These are phyloP conservation scores for Gallinago media DNA, from an alignment of 2,113 vertebrate genomes.

Conservation along the genomic window DNA sequence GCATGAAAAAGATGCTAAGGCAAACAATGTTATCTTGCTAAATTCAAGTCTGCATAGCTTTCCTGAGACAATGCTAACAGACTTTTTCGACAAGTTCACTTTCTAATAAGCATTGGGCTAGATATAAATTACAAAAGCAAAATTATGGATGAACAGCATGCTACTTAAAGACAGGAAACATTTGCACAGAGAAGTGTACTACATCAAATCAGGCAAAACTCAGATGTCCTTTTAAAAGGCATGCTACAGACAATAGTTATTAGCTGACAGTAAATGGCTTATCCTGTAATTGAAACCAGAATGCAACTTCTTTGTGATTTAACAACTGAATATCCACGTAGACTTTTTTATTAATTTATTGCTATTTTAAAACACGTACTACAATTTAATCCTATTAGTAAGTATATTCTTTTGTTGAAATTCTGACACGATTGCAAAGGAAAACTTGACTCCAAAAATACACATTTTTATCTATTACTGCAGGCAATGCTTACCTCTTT, in stretches of 20 bases:
- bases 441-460: not conserved
- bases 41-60: not conserved
- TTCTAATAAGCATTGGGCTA: not conserved
- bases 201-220: not conserved
- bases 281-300: not conserved
- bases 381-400: not conserved
- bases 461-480: not conserved
- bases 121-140: not conserved
- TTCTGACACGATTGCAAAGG: not conserved
- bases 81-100: not conserved
- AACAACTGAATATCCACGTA: not conserved
- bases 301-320: not conserved
- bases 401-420: not conserved
- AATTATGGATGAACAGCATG: not conserved
- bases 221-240: not conserved
- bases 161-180: not conserved
- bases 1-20: not conserved
- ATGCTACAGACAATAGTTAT: not conserved
- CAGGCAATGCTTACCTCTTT: conserved; percentile 86
- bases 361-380: not conserved
- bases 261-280: not conserved
- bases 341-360: not conserved
- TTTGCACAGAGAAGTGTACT: not conserved
- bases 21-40: not conserved
- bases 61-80: not conserved